phyloP scores from a whole-genome alignment of 2,113 vertebrate species.

The Sprattus sprattus region DNA sequence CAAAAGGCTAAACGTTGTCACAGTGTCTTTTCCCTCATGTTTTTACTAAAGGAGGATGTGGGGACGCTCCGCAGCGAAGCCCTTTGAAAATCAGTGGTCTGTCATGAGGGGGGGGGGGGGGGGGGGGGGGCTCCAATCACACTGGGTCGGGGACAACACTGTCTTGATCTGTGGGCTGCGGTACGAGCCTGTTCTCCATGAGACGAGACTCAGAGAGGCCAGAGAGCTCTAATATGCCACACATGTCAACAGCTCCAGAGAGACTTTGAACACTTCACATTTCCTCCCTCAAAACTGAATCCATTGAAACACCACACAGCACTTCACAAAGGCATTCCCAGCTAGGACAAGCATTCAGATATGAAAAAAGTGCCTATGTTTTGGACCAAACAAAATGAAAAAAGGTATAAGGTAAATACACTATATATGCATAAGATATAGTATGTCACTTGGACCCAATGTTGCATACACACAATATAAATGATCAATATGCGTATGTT shows the following conservation, averaged over 20 bases:
- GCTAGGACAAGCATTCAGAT: neutral
- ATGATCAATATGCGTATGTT: neutral
- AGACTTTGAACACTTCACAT: neutral
- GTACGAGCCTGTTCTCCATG: neutral
- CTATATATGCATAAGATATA: neutral
- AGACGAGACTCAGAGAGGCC: neutral
- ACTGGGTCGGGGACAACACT: neutral
- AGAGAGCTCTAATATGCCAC: neutral
- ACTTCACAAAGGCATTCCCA: neutral
- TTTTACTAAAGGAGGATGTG: neutral
- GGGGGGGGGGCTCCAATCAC: neutral
- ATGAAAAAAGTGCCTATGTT: neutral
- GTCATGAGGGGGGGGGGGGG: neutral
- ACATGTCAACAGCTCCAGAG: neutral
- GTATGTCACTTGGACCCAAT: neutral
- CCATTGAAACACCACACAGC: neutral
- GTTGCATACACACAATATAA: neutral
- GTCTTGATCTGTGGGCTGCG: neutral
- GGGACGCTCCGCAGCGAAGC: neutral
- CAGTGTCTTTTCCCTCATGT: neutral
- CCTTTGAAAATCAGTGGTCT: neutral
- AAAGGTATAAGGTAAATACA: too few relatives aligned
- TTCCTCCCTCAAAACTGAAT: neutral
- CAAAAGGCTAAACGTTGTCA: conserved; percentile 12
- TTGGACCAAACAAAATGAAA: neutral